Base-by-base conservation (phyloP, 2,888 invertebrate genomes). In the Augochlorella aurata region DNA sequence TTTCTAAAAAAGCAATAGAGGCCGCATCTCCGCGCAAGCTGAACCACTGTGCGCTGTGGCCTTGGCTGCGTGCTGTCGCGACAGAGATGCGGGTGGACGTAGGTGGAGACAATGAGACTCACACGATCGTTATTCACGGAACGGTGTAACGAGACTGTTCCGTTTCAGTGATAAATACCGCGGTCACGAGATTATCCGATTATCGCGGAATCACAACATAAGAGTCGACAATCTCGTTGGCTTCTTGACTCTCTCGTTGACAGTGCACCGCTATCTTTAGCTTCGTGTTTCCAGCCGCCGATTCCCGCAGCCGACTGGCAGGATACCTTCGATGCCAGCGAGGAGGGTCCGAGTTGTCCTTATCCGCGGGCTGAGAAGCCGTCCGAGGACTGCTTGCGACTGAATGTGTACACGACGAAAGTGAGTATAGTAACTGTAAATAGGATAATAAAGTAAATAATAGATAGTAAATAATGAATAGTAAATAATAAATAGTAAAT, bases 341-440 rank as follows among this genome's bases (percentile, higher is more conserved):
- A 94, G 73, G 96, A 96, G 77, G 96, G 95, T 0, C 95, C 95
- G 0, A 94, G 95, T 54, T 96, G 96, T 77, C 95, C 95, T 0
- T 94, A 94, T 79, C 92, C 93, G 0, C 91, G 93, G 14, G 85
- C n/a, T 2, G 38, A 44, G 18, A 87, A 91, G 82, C 88, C 94
- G 67, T 94, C 95, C 24, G 96, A 96, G 86, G 96, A 96, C 90
- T 96, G 96, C 87, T 94, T 96, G 0, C 94, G 94, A 16, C 89
- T 96, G 72, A 96, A 96, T 86, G 95, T 96, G 0, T 96, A 95
- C 85, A 95, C 95, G 0, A 94, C 87, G 85, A 94, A 94, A 89
- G 94, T 94, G 86, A 74, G 77, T 52, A 47, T 18, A 61, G 24
- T 16, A 29, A 38, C 0, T 3, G 12, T 29, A 29, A 29, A 29